Base-by-base conservation (phyloP, 23 tunicate genomes). In the Clavelina lepadiformis region DNA sequence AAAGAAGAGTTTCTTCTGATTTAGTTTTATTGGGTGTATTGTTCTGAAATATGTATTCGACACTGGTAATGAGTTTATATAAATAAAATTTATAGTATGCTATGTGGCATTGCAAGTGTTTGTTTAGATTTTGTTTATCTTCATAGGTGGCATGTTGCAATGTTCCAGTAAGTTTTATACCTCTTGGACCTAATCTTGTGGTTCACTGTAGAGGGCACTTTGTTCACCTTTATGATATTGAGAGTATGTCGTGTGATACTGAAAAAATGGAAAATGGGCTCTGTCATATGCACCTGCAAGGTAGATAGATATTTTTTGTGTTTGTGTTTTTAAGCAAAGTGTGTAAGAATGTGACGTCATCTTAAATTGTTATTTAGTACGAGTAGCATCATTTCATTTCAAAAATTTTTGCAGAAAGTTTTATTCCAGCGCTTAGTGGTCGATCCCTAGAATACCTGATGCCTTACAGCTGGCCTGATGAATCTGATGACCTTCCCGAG, bases 191-290 rank as follows among this genome's bases (percentile, higher is more conserved):
- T 0, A 44, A 35, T 25, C 61, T 78, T 0, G 11, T 78, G 24
- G 84, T 78, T 31, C 75, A 78, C 6, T 57, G 61, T 41, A 69
- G 75, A 4, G 75, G 75, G 23, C 21, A 56, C 1, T 78, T 50
- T 37, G 45, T 78, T 24, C 84, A 78, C 35, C 22, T 68, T 4
- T 78, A 78, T 25, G 84, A 78, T 36, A 44, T 67, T 6, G 52
- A 78, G 28, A 56, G 41, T 33, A 58, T 78, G 24, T 50, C 51
- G 11, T 78, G 75, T 44, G 73, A 78, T 8, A 20, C 46, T 1
- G 63, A 58, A 7, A 53, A 37, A 44, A 68, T 78, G 69, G 18
- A 5, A 2, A 68, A 41, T 31, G 84, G 84, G 5, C 46, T 78
- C 18, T 67, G 55, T 33, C 75, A 78, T 36, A 31, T 78, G 61